Base-by-base conservation (phyloP, 2,113 vertebrate genomes). In the Tichodroma muraria region DNA sequence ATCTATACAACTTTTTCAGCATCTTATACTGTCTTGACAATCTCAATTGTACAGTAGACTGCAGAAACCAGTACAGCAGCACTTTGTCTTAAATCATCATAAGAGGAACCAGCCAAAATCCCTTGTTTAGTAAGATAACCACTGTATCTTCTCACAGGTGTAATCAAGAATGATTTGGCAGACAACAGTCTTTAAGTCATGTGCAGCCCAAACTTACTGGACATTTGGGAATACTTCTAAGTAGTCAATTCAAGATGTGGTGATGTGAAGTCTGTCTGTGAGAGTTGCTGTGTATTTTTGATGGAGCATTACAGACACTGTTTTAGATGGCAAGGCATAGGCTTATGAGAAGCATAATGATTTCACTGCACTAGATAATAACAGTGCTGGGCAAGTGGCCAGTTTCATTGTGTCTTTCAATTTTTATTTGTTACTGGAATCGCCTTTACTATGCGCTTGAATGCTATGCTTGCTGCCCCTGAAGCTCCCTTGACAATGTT, bases 11-110 rank as follows among this genome's bases (percentile, higher is more conserved):
- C 89, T 90, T 96, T 94, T 96, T 49, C 56, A 61, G 69, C 91
- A 90, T 77, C 61, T 89, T 78, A 70, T 14, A 88, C 78, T 38
- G 73, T 89, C 81, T 81, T 78, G 94, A 95, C 94, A 93, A 88
- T 94, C 84, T 80, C 85, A 68, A 0, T 81, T 91, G 82, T 75
- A 76, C 61, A 68, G 50, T 35, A 81, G 85, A 68, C 92, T 52
- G 66, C 8, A 11, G 76, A 79, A 85, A 90, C 52, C 57, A 49
- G 85, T 70, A 63, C 64, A 78, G 70, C 70, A 88, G 88, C 87
- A 56, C 65, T 88, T 94, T 56, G 60, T 84, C 69, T 75, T 79
- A 77, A 81, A 53, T 53, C n/a, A 35, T 38, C 4, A 0, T 45
- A 40, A 52, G 53, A 91, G 69, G 53, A 94, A 61, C 75, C 82